These are phyloP conservation scores for Mugil cephalus DNA, from an alignment of 2,113 vertebrate species.

Conservation along the genomic window DNA sequence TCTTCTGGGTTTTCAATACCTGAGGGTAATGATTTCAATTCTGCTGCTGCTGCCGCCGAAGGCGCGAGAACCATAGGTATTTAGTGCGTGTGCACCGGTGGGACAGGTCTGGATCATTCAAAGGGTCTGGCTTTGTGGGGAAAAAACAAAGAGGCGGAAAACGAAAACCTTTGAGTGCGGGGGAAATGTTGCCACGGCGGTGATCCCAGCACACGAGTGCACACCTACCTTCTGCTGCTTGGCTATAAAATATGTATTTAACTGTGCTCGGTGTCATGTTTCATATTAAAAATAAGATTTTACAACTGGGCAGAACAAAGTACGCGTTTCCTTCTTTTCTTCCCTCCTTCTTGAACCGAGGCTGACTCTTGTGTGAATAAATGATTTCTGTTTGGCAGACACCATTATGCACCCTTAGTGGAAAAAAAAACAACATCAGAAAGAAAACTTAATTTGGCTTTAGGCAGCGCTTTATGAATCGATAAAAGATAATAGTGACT, in stretches of 20 bases:
- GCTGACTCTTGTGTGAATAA: constrained; percentile 20
- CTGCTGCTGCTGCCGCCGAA: constrained; percentile 27
- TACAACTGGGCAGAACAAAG: neutral
- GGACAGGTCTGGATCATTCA: constrained; percentile 22
- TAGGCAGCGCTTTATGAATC: constrained; percentile 18
- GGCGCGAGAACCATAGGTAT: constrained; percentile 13
- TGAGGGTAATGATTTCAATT: constrained; percentile 51
- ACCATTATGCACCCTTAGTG: neutral
- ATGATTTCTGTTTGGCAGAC: constrained; percentile 27
- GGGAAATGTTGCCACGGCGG: neutral
- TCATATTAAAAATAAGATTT: constrained; percentile 1
- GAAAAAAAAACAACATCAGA: constrained; percentile 13
- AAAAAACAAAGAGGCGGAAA: neutral
- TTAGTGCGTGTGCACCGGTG: neutral
- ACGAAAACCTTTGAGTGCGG: neutral
- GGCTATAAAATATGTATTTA: constrained; percentile 26
- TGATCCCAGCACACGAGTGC: neutral
- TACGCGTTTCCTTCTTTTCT: neutral
- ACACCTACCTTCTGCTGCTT: constrained; percentile 19
- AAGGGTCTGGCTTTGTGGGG: neutral
- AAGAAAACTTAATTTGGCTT: neutral
- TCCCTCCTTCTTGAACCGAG: constrained; percentile 6
- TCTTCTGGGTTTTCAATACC: constrained; percentile 42
- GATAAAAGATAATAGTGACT: constrained; percentile 6
- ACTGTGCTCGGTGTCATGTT: constrained; percentile 2